A percentile compares a stretch with the other conserved stretches of the same genome.
Evolutionary conservation across 2,888 invertebrate genomes (phyloP).

Genomic region (Sarcophaga caerulescens): DNA sequence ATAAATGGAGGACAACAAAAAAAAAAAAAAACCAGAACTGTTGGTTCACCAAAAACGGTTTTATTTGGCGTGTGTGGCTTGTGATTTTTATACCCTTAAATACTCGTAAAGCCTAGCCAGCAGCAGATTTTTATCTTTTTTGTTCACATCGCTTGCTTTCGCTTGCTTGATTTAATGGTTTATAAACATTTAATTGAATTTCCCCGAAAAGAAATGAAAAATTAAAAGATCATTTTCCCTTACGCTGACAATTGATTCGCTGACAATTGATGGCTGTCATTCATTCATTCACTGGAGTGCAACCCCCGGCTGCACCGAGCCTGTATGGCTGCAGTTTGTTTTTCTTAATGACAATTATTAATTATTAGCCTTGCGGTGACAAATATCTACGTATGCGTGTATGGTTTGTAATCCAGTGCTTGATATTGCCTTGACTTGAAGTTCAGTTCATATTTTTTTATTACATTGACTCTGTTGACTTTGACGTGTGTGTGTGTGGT

Average conservation of each 20-base stretch:
- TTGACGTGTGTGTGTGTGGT: conserved; percentile 64
- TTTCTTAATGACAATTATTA: conserved; percentile 65
- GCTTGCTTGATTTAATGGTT: neutral
- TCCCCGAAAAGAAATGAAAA: neutral
- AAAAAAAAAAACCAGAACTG: too few species aligned
- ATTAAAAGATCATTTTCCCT: neutral
- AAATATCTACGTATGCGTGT: conserved; percentile 11
- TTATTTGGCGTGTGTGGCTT: neutral
- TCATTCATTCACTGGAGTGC: conserved; percentile 53
- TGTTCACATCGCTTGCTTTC: neutral
- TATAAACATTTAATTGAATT: conserved; percentile 38
- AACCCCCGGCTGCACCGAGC: conserved; percentile 9
- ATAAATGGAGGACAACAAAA: conserved; percentile 16
- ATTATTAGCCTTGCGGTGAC: conserved; percentile 58
- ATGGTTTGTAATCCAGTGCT: conserved; percentile 37
- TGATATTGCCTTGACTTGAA: neutral
- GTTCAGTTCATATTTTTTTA: conserved; percentile 23
- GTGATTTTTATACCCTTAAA: conserved; percentile 27
- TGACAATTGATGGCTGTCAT: conserved; percentile 66
- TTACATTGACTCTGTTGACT: conserved; percentile 55
- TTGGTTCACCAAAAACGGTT: conserved; percentile 8
- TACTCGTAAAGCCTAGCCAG: neutral
- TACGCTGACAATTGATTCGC: conserved; percentile 58
- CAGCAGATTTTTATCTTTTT: conserved; percentile 25
- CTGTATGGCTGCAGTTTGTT: conserved; percentile 24